phyloP scores from a whole-genome alignment of 2,113 vertebrate genomes.

The Heloderma charlesbogerti region DNA sequence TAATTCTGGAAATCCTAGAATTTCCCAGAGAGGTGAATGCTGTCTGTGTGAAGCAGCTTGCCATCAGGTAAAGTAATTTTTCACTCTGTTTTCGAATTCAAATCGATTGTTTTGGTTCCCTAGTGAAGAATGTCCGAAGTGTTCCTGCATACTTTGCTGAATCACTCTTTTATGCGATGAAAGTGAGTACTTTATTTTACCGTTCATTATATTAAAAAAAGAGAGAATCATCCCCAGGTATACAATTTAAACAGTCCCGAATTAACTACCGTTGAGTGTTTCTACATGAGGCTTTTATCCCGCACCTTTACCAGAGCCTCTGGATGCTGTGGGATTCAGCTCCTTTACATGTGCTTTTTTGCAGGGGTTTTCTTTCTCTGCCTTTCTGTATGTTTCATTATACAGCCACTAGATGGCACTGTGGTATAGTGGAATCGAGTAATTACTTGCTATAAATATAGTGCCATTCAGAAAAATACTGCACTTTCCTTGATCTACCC shows the following conservation, averaged over 20 bases:
- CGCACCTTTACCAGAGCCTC: too few relatives aligned
- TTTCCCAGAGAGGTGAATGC: not conserved
- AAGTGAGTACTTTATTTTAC: slow-evolving; percentile 77
- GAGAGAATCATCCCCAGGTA: not conserved
- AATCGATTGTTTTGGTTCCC: slow-evolving; percentile 18
- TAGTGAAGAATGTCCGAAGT: slow-evolving; percentile 90
- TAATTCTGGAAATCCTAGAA: not conserved
- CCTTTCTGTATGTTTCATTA: too few relatives aligned
- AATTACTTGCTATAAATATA: too few relatives aligned
- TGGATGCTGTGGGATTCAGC: too few relatives aligned
- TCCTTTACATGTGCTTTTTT: too few relatives aligned
- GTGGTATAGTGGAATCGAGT: too few relatives aligned
- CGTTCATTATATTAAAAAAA: not conserved
- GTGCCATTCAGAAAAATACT: too few relatives aligned
- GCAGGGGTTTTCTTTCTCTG: too few relatives aligned
- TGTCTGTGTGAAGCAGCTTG: not conserved
- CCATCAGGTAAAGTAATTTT: not conserved
- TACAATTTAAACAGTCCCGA: not conserved
- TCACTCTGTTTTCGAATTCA: not conserved
- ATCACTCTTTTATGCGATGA: slow-evolving; percentile 87
- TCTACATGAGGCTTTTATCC: too few relatives aligned
- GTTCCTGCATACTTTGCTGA: slow-evolving; percentile 92
- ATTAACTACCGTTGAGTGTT: not conserved
- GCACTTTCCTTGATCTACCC: too few relatives aligned
- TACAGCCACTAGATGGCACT: too few relatives aligned